Evolutionary conservation across 2,113 vertebrate genomes (phyloP).

Genomic region (Sminthopsis crassicaudata): DNA sequence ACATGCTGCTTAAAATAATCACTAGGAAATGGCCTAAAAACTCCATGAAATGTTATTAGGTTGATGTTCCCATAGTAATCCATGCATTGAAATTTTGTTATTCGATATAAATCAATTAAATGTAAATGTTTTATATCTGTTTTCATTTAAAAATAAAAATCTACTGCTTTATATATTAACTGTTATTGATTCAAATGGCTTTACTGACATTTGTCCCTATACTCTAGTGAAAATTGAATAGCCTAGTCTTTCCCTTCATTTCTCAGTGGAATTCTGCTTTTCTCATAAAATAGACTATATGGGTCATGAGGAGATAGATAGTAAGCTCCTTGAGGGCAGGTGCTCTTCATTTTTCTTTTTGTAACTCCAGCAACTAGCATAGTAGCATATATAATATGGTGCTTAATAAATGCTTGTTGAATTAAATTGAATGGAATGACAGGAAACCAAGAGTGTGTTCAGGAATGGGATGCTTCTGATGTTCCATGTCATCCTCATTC

Average conservation of each 20-base stretch:
- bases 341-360: background rate
- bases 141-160: constrained; percentile 47
- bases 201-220: background rate
- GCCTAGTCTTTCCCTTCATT: background rate
- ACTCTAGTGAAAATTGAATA: background rate
- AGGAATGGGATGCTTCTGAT: background rate
- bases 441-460: background rate
- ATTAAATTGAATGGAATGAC: background rate
- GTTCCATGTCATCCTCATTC: background rate
- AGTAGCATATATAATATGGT: background rate
- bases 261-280: background rate
- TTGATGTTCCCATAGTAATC: constrained; percentile 1
- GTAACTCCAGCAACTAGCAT: background rate
- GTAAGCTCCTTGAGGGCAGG: background rate
- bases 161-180: background rate
- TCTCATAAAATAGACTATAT: background rate
- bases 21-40: background rate
- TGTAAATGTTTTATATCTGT: background rate
- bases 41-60: background rate
- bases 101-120: constrained; percentile 3
- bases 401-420: background rate
- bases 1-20: constrained; percentile 10
- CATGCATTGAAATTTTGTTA: constrained; percentile 18
- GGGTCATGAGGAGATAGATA: background rate
- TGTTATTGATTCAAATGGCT: background rate